Evolutionary conservation across 2,888 invertebrate genomes (phyloP), one percentile per base, ranked within the genome.

Genomic region (Phaedon cochleariae): DNA sequence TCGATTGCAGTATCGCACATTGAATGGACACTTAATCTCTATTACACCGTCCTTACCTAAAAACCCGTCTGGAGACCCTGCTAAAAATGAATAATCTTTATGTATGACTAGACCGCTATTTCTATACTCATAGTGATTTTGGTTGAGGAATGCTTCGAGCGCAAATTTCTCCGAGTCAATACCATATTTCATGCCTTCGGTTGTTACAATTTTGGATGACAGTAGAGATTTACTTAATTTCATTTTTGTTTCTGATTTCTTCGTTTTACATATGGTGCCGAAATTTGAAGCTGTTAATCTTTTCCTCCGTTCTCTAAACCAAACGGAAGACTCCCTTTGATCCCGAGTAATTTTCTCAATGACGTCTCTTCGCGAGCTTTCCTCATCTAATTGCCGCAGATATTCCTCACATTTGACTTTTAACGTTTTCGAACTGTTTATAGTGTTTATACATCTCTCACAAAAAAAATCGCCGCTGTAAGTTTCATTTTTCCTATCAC

Each of bases 1-100:
- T n/a, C n/a, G n/a, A n/a, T n/a, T n/a, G n/a, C n/a, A n/a, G n/a
- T n/a, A n/a, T n/a, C n/a, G n/a, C n/a, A n/a, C n/a, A n/a, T n/a
- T n/a, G n/a, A n/a, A n/a, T n/a, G 55, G 55, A 21, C 55, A 41
- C 12, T 55, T 55, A n/a, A 55, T 20, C 37, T 55, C 55, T 6
- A 55, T 21, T 17, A 55, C n/a, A 17, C 55, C 55, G 2, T 55
- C 55, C 4, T 17, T 18, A 37, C 12, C 37, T 4, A 55, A 7
- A n/a, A 55, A 37, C n/a, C 37, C 55, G 37, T 55, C 55, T 15
- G 34, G 55, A 12, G 55, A 55, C 20, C 55, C 34, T 34, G 55
- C 34, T 21, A 55, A 41, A 41, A 37, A 55, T 55, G 37, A n/a
- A 5, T 10, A 41, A 1, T 10, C 31, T 1, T 15, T 21, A 10